Evolutionary conservation across 30 jellyfish, hydroid and myxozoan species (phyloP).

Genomic region (Euphysa ruthae): DNA sequence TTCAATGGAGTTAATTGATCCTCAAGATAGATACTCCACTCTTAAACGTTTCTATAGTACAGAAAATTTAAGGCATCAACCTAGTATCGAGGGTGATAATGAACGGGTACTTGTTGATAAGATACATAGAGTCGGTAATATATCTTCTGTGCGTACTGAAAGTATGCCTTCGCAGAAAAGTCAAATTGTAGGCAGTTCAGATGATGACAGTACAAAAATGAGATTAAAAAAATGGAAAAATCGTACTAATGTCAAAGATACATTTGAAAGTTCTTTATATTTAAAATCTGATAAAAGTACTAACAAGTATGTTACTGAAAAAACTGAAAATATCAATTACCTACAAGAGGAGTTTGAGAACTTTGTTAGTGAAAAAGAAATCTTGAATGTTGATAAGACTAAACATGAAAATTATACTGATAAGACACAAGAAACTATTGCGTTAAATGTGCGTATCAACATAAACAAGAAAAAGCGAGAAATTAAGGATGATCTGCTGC

Average conservation of each 20-base stretch:
- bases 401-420: neutral
- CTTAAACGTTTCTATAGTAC: neutral
- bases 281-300: neutral
- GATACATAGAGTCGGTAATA: neutral
- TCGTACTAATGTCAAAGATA: neutral
- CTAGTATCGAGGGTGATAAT: neutral
- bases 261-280: neutral
- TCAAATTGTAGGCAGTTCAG: neutral
- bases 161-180: neutral
- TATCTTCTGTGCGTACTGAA: neutral
- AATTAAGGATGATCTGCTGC: neutral
- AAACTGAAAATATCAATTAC: constrained; percentile 27
- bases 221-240: neutral
- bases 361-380: constrained; percentile 1
- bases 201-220: neutral
- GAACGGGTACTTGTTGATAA: neutral
- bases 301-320: constrained; percentile 29
- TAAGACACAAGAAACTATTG: neutral
- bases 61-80: neutral
- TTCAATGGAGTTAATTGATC: neutral
- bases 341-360: constrained; percentile 10
- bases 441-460: neutral
- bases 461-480: neutral
- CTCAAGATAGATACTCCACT: too few relatives aligned
- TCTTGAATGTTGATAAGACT: neutral